Conservation (phyloP, 1,140 invertebrate genomes). For the Anthonomus grandis region DNA sequence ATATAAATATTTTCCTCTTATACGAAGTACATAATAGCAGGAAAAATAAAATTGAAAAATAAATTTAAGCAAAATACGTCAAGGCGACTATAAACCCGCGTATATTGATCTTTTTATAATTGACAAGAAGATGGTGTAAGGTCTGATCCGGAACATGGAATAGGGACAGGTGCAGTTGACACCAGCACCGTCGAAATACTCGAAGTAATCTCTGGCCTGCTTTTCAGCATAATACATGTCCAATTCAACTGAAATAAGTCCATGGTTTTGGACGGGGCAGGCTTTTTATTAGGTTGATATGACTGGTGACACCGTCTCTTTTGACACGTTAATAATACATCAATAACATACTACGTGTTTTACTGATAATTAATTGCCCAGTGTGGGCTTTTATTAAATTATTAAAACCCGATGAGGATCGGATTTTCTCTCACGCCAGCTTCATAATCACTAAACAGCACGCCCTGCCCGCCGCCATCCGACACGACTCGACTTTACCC, state of each 20-base stretch:
- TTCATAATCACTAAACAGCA: slow-evolving; percentile 18
- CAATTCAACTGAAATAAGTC: slow-evolving; percentile 23
- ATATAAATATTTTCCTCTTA: no score
- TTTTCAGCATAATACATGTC: slow-evolving; percentile 25
- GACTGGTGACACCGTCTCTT: slow-evolving; percentile 20
- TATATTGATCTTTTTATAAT: no score
- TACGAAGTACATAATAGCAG: no score
- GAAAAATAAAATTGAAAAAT: no score
- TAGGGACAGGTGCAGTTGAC: slow-evolving; percentile 27
- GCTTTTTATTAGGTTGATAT: slow-evolving; percentile 22
- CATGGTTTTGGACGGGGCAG: slow-evolving; percentile 19
- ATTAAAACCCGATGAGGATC: slow-evolving; percentile 18
- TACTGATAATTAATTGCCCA: slow-evolving; percentile 22
- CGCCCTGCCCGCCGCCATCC: no score
- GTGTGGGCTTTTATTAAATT: slow-evolving; percentile 14
- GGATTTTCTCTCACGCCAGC: slow-evolving; percentile 13
- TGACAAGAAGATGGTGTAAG: slow-evolving; percentile 25
- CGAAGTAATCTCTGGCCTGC: slow-evolving; percentile 26
- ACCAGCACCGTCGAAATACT: slow-evolving; percentile 20
- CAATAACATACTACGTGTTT: slow-evolving; percentile 23
- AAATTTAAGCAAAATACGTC: no score
- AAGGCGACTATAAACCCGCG: no score
- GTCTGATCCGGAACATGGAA: slow-evolving; percentile 23
- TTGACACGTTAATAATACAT: slow-evolving; percentile 29
- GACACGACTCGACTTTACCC: no score